Evolutionary conservation across 2,113 vertebrate species (phyloP), one percentile per base, ranked within the genome.

Genomic region (Vicugna pacos): DNA sequence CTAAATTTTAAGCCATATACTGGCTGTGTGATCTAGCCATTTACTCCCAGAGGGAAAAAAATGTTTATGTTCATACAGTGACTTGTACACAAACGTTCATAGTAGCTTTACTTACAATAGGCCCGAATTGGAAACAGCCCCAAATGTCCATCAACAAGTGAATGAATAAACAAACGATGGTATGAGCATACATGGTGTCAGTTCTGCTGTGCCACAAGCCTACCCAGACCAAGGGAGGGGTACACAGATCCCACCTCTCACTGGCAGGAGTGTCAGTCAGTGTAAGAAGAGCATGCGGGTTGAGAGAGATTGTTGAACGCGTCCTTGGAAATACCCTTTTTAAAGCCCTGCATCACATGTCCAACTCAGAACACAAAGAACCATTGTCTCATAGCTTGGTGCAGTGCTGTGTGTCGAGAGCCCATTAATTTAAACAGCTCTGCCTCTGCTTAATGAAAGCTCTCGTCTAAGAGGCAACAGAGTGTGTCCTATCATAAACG

Each of bases 391-490:
- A 48, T 46, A 82, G 32, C 67, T 38, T 50, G 69, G 30, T 35
- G 87, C 81, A 70, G 80, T 67, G 35, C 58, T 60, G 50, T 90
- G 73, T 80, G n/a, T 73, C n/a, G 58, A 86, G 60, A 85, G 15
- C 28, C 69, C 60, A 35, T 81, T 52, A 48, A 92, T 60, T 79
- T 58, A 28, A 76, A 90, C 58, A 62, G 24, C 60, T 83, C 58
- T 81, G 65, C 50, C 32, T 93, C 67, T 93, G 73, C 81, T 81
- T 93, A 76, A 79, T 69, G 52, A 95, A 90, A 81, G 42, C 73
- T 69, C 73, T 70, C 87, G 62, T 69, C 75, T 82, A 42, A 62
- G 65, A 90, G 67, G 73, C 50, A 52, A 46, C 50, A 75, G 62
- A 54, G 48, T 58, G 54, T 62, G 14, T 90, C 54, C 81, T 69